Evolutionary conservation across 2,888 invertebrate species (phyloP).

Genomic region (Idaea biselata): DNA sequence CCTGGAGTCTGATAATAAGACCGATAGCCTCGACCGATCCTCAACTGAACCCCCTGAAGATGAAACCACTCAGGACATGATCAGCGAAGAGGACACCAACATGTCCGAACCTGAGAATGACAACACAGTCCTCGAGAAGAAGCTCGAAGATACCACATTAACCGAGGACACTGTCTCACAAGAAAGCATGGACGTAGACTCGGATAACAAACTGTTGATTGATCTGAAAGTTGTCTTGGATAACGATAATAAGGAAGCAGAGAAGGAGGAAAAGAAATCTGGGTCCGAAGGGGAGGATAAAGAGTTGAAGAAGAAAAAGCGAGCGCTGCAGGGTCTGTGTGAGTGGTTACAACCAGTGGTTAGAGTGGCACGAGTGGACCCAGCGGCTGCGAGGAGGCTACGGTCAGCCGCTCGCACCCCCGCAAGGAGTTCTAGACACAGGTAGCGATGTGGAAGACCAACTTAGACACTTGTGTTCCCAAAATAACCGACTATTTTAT

Average conservation of each 20-base stretch:
- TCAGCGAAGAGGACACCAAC: constrained; percentile 56
- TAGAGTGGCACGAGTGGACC: constrained; percentile 83
- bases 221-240: constrained; percentile 48
- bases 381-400: constrained; percentile 50
- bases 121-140: constrained; percentile 33
- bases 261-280: constrained; percentile 46
- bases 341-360: constrained; percentile 83
- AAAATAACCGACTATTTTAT: constrained; percentile 16
- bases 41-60: constrained; percentile 58
- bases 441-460: constrained; percentile 46
- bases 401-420: constrained; percentile 54
- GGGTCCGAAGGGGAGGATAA: constrained; percentile 53
- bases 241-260: constrained; percentile 40
- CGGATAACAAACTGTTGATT: constrained; percentile 39
- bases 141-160: constrained; percentile 35
- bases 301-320: constrained; percentile 54
- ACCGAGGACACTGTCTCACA: constrained; percentile 31
- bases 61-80: constrained; percentile 54
- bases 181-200: constrained; percentile 33
- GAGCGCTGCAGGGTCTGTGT: constrained; percentile 50
- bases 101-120: constrained; percentile 48
- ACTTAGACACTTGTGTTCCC: constrained; percentile 21
- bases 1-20: constrained; percentile 47
- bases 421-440: constrained; percentile 25
- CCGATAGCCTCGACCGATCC: constrained; percentile 56